Conservation (phyloP, 2,888 invertebrate genomes). For the Cybosia mesomella region DNA sequence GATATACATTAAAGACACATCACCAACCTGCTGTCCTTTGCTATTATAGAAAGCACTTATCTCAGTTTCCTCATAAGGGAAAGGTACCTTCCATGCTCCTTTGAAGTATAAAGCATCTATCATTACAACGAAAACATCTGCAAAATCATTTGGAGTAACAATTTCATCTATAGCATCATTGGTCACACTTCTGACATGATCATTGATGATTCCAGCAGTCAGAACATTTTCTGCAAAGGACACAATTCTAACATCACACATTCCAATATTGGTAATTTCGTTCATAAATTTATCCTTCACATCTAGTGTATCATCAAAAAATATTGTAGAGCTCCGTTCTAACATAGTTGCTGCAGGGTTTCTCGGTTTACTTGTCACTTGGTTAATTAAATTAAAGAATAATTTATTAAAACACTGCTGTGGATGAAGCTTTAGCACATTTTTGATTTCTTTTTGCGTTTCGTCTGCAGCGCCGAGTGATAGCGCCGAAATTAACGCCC, state of each 20-base stretch:
- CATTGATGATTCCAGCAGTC: conserved; percentile 67
- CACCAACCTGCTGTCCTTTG: conserved; percentile 60
- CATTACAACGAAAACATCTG: conserved; percentile 60
- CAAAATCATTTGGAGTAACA: conserved; percentile 65
- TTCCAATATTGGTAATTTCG: conserved; percentile 51
- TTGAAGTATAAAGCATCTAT: conserved; percentile 77
- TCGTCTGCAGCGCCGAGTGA: conserved; percentile 69
- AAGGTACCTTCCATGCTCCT: conserved; percentile 69
- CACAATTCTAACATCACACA: conserved; percentile 60
- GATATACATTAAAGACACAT: conserved; percentile 72
- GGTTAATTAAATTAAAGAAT: conserved; percentile 64
- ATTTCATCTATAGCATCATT: conserved; percentile 72
- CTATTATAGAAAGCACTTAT: conserved; percentile 67
- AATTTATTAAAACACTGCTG: conserved; percentile 71
- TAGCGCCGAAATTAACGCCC: conserved; percentile 69
- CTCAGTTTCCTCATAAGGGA: conserved; percentile 65
- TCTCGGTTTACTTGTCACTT: conserved; percentile 45
- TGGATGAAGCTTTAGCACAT: conserved; percentile 62
- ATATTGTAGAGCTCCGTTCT: conserved; percentile 67
- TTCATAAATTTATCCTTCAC: conserved; percentile 58
- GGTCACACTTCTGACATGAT: conserved; percentile 65
- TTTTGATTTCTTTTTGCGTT: conserved; percentile 64
- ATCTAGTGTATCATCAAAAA: conserved; percentile 60
- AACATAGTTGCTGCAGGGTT: conserved; percentile 54
- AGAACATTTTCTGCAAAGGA: conserved; percentile 57